phyloP scores from a whole-genome alignment of 2,888 invertebrate genomes.

The Maniola hyperantus region DNA sequence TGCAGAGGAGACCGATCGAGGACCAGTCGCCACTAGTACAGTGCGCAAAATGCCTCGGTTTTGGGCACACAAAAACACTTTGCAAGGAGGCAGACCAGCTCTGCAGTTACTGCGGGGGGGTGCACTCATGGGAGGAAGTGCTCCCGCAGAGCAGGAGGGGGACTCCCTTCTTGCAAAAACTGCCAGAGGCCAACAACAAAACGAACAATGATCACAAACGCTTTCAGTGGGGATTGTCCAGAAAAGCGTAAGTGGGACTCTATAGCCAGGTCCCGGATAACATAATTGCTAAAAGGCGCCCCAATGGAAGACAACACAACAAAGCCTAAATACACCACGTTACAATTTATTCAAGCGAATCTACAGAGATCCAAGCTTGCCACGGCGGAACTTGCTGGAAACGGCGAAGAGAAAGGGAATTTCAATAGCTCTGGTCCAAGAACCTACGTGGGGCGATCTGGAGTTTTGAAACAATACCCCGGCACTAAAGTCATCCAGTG shows the following conservation, averaged over 20 bases:
- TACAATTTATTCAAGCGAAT: neutral
- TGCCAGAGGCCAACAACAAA: neutral
- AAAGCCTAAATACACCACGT: neutral
- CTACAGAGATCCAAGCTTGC: neutral
- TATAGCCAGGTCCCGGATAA: neutral
- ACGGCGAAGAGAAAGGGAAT: neutral
- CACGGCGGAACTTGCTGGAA: neutral
- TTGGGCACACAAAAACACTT: neutral
- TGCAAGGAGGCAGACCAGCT: neutral
- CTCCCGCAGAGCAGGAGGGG: neutral
- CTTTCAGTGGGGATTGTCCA: neutral
- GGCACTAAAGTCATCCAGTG: too few species aligned
- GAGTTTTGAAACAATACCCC: too few species aligned
- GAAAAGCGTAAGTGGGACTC: neutral
- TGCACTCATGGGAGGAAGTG: neutral
- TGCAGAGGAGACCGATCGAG: neutral
- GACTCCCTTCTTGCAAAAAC: neutral
- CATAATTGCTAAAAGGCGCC: slow-evolving; percentile 3
- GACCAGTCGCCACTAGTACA: neutral
- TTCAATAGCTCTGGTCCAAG: neutral
- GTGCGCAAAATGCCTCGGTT: neutral
- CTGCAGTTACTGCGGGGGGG: neutral
- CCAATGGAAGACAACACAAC: neutral
- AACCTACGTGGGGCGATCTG: too few species aligned
- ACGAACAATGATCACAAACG: neutral